Evolutionary conservation across 2,888 invertebrate species (phyloP).

Genomic region (Cactoblastis cactorum): DNA sequence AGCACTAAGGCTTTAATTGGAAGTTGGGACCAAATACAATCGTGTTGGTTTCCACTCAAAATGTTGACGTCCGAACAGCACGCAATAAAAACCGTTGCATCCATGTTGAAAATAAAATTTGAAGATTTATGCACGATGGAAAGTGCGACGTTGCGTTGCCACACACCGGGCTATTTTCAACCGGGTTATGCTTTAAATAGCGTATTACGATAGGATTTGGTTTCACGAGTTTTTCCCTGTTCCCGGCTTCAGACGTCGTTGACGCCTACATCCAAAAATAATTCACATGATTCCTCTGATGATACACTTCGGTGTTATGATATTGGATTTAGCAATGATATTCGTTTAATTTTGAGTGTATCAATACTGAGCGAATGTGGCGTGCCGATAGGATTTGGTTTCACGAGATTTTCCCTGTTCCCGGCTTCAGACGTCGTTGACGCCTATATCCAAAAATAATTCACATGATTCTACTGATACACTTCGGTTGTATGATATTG

Average conservation of each 20-base stretch:
- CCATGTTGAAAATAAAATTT: constrained; percentile 71
- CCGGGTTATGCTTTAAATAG: constrained; percentile 79
- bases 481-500: no score
- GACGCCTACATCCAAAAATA: constrained; percentile 63
- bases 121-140: constrained; percentile 71
- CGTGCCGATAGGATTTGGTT: constrained; percentile 79
- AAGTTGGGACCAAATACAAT: constrained; percentile 26
- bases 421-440: constrained; percentile 53
- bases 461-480: constrained; percentile 51
- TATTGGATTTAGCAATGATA: background rate
- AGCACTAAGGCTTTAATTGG: constrained; percentile 21
- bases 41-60: constrained; percentile 29
- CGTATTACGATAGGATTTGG: constrained; percentile 78
- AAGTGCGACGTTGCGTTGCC: constrained; percentile 74
- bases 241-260: constrained; percentile 57
- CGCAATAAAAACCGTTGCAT: constrained; percentile 59
- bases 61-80: constrained; percentile 33
- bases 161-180: constrained; percentile 74
- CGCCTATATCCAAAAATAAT: constrained; percentile 65
- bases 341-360: background rate
- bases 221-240: constrained; percentile 77
- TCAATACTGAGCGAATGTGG: no score
- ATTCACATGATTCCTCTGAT: constrained; percentile 54
- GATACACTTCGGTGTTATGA: constrained; percentile 36
- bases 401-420: constrained; percentile 76